These are phyloP conservation scores for Phallusia fumigata DNA, from an alignment of 23 tunicate genomes.

Conservation along the genomic window DNA sequence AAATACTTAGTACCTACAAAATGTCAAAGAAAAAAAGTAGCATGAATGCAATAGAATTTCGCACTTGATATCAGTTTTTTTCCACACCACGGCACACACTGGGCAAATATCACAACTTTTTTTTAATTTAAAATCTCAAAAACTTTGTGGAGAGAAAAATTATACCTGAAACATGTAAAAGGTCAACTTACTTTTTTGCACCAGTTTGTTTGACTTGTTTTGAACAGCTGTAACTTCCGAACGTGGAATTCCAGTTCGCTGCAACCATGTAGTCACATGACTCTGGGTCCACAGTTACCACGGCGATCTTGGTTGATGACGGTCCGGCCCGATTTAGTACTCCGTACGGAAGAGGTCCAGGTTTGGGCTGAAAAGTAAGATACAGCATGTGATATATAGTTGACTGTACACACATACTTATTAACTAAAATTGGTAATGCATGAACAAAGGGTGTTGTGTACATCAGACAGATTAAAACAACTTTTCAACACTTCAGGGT, in stretches of 20 bases:
- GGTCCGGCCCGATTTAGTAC: conserved; percentile 59
- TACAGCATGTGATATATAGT: no score
- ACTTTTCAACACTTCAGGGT: no score
- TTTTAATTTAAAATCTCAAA: no score
- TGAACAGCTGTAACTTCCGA: conserved; percentile 75
- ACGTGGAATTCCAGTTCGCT: conserved; percentile 34
- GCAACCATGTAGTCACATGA: conserved; percentile 66
- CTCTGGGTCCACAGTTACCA: conserved; percentile 84
- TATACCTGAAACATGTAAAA: no score
- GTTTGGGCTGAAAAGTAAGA: conserved; percentile 41
- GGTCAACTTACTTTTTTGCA: conserved; percentile 62
- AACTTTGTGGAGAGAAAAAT: no score
- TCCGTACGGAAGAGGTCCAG: conserved; percentile 49
- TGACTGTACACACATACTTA: no score
- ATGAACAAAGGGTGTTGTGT: no score
- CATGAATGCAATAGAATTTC: not conserved
- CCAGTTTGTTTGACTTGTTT: conserved; percentile 61
- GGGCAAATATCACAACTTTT: no score
- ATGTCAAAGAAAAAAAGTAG: not conserved
- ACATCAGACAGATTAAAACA: no score
- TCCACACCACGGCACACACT: no score
- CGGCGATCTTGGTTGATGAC: conserved; percentile 68
- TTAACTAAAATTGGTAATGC: no score
- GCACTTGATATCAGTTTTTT: no score
- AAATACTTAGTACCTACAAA: not conserved